Evolutionary conservation across 2,797 vertebrate species (phyloP).

Genomic region (Lagocephalus sceleratus): DNA sequence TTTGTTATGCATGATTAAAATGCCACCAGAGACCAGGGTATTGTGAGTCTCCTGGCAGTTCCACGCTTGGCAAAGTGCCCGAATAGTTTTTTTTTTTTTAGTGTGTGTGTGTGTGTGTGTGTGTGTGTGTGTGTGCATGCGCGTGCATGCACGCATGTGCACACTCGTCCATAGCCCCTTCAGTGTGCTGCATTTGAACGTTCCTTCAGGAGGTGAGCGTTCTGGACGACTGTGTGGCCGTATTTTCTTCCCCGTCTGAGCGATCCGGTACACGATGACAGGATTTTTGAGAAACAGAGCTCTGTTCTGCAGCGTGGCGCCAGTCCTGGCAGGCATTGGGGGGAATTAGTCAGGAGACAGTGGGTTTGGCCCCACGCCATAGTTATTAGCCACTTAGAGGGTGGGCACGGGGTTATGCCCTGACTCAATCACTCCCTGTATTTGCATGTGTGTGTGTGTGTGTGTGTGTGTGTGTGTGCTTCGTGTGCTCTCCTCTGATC

Average conservation of each 20-base stretch:
- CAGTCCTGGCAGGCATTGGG: conserved; percentile 67
- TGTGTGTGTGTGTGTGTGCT: conserved; percentile 36
- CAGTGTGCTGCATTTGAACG: too few relatives aligned
- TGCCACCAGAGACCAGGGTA: conserved; percentile 61
- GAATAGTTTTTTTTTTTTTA: conserved; percentile 60
- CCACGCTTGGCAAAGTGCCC: conserved; percentile 58
- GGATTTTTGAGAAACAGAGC: conserved; percentile 63
- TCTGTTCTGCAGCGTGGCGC: conserved; percentile 70
- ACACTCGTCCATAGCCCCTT: neutral
- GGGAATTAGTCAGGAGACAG: conserved; percentile 81
- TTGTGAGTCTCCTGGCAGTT: conserved; percentile 63
- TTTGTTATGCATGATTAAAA: conserved; percentile 53
- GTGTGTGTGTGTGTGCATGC: conserved; percentile 30
- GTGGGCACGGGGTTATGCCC: conserved; percentile 65
- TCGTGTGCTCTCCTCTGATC: conserved; percentile 54
- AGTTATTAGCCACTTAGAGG: conserved; percentile 74
- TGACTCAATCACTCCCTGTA: conserved; percentile 62
- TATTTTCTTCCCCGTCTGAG: conserved; percentile 51
- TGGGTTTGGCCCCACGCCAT: conserved; percentile 82
- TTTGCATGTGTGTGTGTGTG: conserved; percentile 44
- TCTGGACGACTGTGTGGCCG: conserved; percentile 12
- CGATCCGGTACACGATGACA: conserved; percentile 62
- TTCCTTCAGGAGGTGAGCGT: conserved; percentile 32
- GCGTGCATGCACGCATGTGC: conserved; percentile 23
- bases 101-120: conserved; percentile 25